Base-by-base conservation (phyloP, 2,113 vertebrate genomes). In the Dasyornis broadbenti region DNA sequence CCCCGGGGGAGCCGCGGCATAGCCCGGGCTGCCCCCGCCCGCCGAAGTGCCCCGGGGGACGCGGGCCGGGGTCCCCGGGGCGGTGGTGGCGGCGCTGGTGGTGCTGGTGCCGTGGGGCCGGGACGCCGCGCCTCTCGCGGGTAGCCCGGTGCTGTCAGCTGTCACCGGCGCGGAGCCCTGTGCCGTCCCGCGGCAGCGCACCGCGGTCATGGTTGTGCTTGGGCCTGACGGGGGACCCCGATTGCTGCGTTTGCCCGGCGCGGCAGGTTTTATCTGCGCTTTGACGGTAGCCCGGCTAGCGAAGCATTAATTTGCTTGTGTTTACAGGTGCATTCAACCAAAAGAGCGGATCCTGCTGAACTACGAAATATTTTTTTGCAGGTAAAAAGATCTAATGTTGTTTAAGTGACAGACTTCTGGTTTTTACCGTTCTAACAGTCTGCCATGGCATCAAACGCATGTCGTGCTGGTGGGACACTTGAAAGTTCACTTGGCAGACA, bases 301-400 rank as follows among this genome's bases (percentile, higher is more conserved):
- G 66, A 83, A 86, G 61, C 53, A 78, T 85, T 97, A 84, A 97
- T 94, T 52, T 59, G 8, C 11, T 44, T 63, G 44, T 95, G 8
- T 93, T 98, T 95, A 60, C 95, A 99, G 99, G 98, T 99, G 96
- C 99, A 99, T 59, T 97, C 97, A 40, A 99, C 98, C 75, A 99
- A 98, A 98, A 97, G 99, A 98, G 99, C 98, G 30, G 98, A 99
- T 96, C 98, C 99, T 31, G 97, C 97, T 90, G 98, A 99, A 66
- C 98, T 99, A 73, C 99, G 98, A 96, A 97, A 52, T 94, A 98
- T 99, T 95, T 99, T 99, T 95, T 97, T 99, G 60, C 98, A 99
- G 99, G 99, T 99, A 98, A 98, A 98, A 77, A 45, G 57, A 45
- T 33, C 54, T 71, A 1, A 15, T 16, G 72, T 45, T 35, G 30